Evolutionary conservation across 2,888 invertebrate species (phyloP), one percentile per base, ranked within the genome.

Genomic region (Physocephala rufipes): DNA sequence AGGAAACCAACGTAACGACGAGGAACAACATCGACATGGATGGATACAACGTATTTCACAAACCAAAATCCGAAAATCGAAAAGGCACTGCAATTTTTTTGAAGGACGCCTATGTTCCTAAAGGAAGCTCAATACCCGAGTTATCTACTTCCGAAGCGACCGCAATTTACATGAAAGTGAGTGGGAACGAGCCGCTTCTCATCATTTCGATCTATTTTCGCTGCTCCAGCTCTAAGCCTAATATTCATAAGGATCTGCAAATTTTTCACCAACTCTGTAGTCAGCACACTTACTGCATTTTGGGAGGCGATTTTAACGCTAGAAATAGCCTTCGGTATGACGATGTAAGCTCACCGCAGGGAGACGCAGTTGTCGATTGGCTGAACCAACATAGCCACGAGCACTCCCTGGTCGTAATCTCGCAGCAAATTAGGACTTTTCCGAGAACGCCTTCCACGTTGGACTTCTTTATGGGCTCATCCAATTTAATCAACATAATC

Each of bases 21-120:
- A 53, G n/a, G 53, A 53, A 53, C n/a, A 7, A 16, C 9, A 7
- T 53, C 53, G 15, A 9, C 19, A 16, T 13, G 53, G 12, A 53
- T 12, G 53, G 53, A n/a, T 53, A 53, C 53, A 53, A 53, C 53
- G 15, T 53, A 5, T 53, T 53, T n/a, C 53, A 53, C 15, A 53
- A 16, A 5, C n/a, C n/a, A 53, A 53, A 53, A n/a, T n/a, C n/a
- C n/a, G n/a, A n/a, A n/a, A n/a, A n/a, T n/a, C n/a, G n/a, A 5
- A 7, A 19, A 53, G 53, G 53, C 53, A 53, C 53, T 12, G 53
- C 12, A 7, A 53, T 53, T 53, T 5, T 53, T 16, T 5, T n/a
- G 12, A 53, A 53, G n/a, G 19, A 53, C 19, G 15, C 7, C 7
- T 53, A n/a, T 5, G 7, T 5, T n/a, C 5, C 12, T 19, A 5